phyloP scores from a whole-genome alignment of 2,888 invertebrate species.

The Autographa pulchrina region DNA sequence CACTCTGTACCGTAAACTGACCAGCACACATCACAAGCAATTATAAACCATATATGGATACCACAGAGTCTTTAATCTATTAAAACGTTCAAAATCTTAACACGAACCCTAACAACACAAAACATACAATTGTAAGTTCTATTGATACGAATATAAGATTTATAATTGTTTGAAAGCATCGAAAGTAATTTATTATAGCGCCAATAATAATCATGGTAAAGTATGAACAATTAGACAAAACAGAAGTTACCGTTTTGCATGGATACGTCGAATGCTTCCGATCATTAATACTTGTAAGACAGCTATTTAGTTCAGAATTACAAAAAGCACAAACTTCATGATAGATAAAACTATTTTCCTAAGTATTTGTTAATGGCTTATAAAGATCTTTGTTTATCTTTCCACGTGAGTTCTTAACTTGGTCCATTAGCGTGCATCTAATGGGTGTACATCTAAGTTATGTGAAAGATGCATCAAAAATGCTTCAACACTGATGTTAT shows the following conservation, averaged over 20 bases:
- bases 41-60: constrained; percentile 29
- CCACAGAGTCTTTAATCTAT: constrained; percentile 32
- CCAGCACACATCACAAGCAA: constrained; percentile 55
- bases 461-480: neutral
- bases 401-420: constrained; percentile 18
- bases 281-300: constrained; percentile 36
- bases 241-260: constrained; percentile 45
- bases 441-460: constrained; percentile 3
- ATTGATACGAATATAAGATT: constrained; percentile 22
- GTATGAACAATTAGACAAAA: constrained; percentile 68
- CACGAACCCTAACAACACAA: constrained; percentile 32
- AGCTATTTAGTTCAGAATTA: constrained; percentile 40
- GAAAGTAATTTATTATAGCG: constrained; percentile 45
- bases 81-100: constrained; percentile 24
- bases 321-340: constrained; percentile 18
- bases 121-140: constrained; percentile 34
- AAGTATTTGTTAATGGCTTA: constrained; percentile 24
- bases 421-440: constrained; percentile 10
- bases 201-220: constrained; percentile 46
- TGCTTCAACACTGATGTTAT: neutral
- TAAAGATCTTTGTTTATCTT: constrained; percentile 28
- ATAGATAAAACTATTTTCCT: constrained; percentile 8
- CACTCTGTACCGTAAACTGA: constrained; percentile 77
- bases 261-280: constrained; percentile 44
- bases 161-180: constrained; percentile 32